Base-by-base conservation (phyloP, 2,888 invertebrate species). In the Cenopis cana region DNA sequence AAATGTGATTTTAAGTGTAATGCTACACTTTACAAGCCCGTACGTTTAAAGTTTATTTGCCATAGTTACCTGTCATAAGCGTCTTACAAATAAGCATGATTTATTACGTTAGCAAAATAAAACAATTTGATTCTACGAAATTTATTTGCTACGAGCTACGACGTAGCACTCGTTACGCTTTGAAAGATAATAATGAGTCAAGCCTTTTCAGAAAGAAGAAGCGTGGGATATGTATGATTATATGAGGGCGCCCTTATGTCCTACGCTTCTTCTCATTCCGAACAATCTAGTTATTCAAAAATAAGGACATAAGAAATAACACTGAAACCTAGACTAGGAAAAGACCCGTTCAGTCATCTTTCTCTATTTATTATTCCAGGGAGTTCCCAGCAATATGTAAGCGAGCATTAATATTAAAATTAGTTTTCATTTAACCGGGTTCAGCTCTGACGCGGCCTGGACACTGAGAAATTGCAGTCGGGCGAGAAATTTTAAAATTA, bases 341-440 rank as follows among this genome's bases (percentile, higher is more conserved):
- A 60, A 38, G 41, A 54, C 38, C 52, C 68, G 24, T 38, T 68
- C 59, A 68, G 14, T 60, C 54, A 60, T 68, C 50, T 68, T 60
- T 54, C 46, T 61, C 46, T 62, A 64, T 50, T 69, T 49, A 61
- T 61, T 68, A 49, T 36, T 38, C 50, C n/a, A 50, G 20, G 33
- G 54, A 59, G 68, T 41, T 66, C 54, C 59, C 59, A 54, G 65
- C 70, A 70, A 70, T 69, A 69, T 60, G 74, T 70, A 69, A 69
- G 68, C 50, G 49, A 67, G 56, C 73, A 73, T 74, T 71, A 74
- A 74, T 73, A 74, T 74, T 74, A 71, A 74, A 74, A 74, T 74
- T 74, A 74, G 74, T 74, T 74, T 74, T 73, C 71, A 74, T 74
- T 74, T 73, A 73, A 73, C 54, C 73, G 61, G 62, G 74, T 57